Conservation (phyloP, 2,888 invertebrate genomes). For the Xiphydria camelus region DNA sequence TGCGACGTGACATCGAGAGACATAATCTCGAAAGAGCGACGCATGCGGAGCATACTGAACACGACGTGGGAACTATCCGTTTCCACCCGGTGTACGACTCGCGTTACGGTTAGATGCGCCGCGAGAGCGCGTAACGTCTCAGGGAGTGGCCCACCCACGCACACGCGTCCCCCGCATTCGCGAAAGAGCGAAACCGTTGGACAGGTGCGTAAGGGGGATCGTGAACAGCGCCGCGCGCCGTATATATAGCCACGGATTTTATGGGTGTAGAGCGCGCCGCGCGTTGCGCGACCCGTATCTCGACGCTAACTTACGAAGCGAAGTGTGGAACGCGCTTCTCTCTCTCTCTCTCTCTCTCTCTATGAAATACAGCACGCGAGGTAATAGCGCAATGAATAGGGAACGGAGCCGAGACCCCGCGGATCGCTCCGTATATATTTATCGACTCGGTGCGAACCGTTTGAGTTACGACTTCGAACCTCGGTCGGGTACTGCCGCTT, state of each 20-base stretch:
- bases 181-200: constrained; percentile 14
- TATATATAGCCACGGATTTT: no score
- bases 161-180: constrained; percentile 18
- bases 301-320: constrained; percentile 19
- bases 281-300: constrained; percentile 11
- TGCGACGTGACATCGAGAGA: no score
- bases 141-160: constrained; percentile 43
- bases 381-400: constrained; percentile 26
- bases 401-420: background rate
- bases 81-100: no score
- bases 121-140: constrained; percentile 15
- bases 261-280: constrained; percentile 8
- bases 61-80: no score
- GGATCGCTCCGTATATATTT: constrained; percentile 14
- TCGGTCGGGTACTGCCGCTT: background rate
- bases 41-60: no score
- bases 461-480: constrained; percentile 22
- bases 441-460: constrained; percentile 12
- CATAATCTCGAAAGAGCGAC: no score
- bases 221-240: no score
- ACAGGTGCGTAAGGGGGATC: constrained; percentile 25
- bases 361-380: constrained; percentile 22
- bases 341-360: constrained; percentile 11
- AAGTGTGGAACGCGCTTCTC: constrained; percentile 4
- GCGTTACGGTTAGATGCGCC: no score